Evolutionary conservation across 1,140 invertebrate species (phyloP).

Genomic region (Magallana gigas): DNA sequence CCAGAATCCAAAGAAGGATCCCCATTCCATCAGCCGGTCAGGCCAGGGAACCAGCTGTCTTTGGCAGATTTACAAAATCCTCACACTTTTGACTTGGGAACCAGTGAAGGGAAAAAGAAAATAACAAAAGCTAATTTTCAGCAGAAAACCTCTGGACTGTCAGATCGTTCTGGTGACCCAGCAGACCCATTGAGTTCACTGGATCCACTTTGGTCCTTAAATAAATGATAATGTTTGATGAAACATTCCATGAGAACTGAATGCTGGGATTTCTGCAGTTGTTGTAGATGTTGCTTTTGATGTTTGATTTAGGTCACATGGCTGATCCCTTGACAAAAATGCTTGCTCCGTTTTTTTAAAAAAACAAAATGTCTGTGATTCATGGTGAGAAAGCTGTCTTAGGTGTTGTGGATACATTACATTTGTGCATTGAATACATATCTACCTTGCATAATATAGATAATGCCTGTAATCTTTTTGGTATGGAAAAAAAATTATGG

Average conservation of each 20-base stretch:
- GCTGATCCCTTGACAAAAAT: no score
- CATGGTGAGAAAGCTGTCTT: neutral
- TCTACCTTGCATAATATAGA: no score
- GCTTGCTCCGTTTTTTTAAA: neutral
- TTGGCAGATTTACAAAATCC: constrained; percentile 76
- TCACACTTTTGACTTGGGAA: constrained; percentile 77
- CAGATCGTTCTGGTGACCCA: constrained; percentile 68
- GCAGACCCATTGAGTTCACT: constrained; percentile 83
- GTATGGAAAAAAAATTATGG: no score
- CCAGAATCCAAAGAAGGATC: constrained; percentile 43
- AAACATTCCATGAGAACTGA: neutral
- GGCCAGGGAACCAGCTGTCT: constrained; percentile 65
- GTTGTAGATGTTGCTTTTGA: neutral
- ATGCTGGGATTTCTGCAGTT: neutral
- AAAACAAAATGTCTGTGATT: neutral
- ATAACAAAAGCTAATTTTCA: constrained; percentile 80
- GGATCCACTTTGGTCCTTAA: constrained; percentile 84
- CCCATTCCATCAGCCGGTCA: constrained; percentile 36
- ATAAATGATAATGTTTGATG: constrained; percentile 55
- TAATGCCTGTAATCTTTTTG: no score
- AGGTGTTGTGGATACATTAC: no score
- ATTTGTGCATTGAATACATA: no score
- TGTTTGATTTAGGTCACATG: neutral
- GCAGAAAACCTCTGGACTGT: constrained; percentile 65
- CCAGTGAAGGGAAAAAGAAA: constrained; percentile 71